These are phyloP conservation scores for Microctenopoma stevenorrisi DNA, from an alignment of 2,797 vertebrate species.

Conservation along the genomic window DNA sequence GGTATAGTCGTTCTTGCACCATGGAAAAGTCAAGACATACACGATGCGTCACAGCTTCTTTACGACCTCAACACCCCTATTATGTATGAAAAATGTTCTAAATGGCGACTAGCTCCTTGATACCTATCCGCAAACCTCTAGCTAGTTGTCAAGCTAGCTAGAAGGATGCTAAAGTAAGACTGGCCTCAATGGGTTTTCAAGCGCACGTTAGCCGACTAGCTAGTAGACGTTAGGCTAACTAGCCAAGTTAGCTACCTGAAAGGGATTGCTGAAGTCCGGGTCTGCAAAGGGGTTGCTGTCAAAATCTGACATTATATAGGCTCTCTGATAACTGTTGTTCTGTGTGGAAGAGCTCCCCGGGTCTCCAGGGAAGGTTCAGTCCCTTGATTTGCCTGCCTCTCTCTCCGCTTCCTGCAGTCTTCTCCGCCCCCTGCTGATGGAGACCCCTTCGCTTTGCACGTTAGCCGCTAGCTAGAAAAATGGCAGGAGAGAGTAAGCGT, in stretches of 20 bases:
- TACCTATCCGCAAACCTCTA: slow-evolving; percentile 3
- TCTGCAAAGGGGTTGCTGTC: slow-evolving; percentile 98
- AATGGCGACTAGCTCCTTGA: background rate
- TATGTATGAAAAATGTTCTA: background rate
- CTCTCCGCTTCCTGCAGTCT: slow-evolving; percentile 60
- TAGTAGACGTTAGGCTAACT: slow-evolving; percentile 16
- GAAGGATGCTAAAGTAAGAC: slow-evolving; percentile 22
- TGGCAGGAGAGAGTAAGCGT: slow-evolving; percentile 74
- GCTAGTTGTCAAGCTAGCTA: background rate
- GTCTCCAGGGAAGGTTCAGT: slow-evolving; percentile 45
- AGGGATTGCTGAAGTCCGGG: slow-evolving; percentile 97
- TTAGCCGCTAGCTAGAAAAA: slow-evolving; percentile 77
- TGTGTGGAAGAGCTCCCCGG: slow-evolving; percentile 47
- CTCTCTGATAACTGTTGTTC: slow-evolving; percentile 41
- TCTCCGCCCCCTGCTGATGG: slow-evolving; percentile 69
- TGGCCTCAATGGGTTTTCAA: slow-evolving; percentile 42
- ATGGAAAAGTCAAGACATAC: background rate
- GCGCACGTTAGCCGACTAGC: slow-evolving; percentile 32
- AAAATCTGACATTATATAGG: slow-evolving; percentile 92
- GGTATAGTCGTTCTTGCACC: background rate
- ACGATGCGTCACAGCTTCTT: background rate
- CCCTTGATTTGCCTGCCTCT: slow-evolving; percentile 51
- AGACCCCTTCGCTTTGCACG: slow-evolving; percentile 66
- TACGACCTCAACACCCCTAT: background rate
- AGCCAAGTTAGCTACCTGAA: slow-evolving; percentile 82